Evolutionary conservation across 2,113 vertebrate species (phyloP).

Genomic region (Menura novaehollandiae): DNA sequence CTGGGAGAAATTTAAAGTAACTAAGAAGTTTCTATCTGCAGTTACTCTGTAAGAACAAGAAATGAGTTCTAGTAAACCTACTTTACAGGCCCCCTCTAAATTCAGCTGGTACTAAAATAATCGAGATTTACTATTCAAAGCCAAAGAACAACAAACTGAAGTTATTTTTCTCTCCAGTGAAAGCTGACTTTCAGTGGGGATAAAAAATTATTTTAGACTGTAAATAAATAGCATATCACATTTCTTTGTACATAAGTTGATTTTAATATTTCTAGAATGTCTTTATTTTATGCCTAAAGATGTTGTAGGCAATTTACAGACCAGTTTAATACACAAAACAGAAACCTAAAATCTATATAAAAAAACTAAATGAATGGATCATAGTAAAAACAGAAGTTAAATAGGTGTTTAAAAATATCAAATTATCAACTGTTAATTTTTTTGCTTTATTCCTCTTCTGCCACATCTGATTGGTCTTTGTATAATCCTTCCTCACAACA

Average conservation of each 20-base stretch:
- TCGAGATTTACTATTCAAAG: not conserved
- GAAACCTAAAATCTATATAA: not conserved
- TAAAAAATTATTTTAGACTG: not conserved
- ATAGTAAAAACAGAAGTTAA: not conserved
- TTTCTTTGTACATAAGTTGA: not conserved
- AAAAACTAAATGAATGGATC: not conserved
- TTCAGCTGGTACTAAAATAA: not conserved
- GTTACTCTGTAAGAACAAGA: not conserved
- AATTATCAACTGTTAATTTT: not conserved
- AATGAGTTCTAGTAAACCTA: not conserved
- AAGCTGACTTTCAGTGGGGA: not conserved
- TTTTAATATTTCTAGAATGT: not conserved
- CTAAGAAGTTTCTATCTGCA: not conserved
- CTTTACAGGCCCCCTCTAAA: not conserved
- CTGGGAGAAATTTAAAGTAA: not conserved
- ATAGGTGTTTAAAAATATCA: not conserved
- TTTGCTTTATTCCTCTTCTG: not conserved
- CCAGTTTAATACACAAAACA: not conserved
- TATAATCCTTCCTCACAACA: not conserved
- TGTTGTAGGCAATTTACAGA: not conserved
- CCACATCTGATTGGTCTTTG: not conserved
- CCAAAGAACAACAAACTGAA: not conserved
- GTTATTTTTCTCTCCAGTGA: not conserved
- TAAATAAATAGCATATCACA: not conserved
- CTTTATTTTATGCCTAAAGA: not conserved